Conservation (phyloP, 2,113 vertebrate genomes). For the Circaetus cinerascens region DNA sequence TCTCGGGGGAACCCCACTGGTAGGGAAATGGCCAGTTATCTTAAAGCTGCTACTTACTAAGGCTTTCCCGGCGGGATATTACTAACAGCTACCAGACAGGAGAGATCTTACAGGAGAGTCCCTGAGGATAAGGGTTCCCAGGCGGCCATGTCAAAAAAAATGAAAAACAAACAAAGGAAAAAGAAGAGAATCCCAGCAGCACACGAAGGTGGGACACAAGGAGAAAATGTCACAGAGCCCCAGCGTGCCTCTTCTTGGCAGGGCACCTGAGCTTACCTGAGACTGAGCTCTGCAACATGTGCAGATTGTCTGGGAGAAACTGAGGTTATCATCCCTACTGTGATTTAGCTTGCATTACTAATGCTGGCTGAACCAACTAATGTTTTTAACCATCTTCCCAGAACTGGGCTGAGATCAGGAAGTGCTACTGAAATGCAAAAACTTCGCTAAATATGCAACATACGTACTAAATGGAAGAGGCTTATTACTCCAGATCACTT, state of each 20-base stretch:
- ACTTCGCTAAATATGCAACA: not conserved
- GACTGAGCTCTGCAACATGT: not conserved
- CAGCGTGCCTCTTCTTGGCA: not conserved
- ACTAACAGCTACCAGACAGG: not conserved
- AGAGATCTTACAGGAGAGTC: not conserved
- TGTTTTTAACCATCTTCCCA: not conserved
- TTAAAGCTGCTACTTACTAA: not conserved
- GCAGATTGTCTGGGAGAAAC: not conserved
- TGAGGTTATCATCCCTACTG: not conserved
- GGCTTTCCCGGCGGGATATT: not conserved
- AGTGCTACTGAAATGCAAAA: not conserved
- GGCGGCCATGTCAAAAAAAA: not conserved
- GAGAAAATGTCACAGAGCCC: not conserved
- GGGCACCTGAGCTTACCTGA: not conserved
- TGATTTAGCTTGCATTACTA: not conserved
- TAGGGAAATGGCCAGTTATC: not conserved
- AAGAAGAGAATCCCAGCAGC: not conserved
- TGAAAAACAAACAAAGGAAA: not conserved
- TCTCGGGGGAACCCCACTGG: not conserved
- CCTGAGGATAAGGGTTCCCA: not conserved
- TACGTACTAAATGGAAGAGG: not conserved
- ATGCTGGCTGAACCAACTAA: not conserved
- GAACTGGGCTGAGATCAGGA: not conserved
- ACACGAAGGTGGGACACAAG: not conserved
- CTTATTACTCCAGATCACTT: not conserved